Evolutionary conservation across 2,797 vertebrate genomes (phyloP).

Genomic region (Megaceryle alcyon): DNA sequence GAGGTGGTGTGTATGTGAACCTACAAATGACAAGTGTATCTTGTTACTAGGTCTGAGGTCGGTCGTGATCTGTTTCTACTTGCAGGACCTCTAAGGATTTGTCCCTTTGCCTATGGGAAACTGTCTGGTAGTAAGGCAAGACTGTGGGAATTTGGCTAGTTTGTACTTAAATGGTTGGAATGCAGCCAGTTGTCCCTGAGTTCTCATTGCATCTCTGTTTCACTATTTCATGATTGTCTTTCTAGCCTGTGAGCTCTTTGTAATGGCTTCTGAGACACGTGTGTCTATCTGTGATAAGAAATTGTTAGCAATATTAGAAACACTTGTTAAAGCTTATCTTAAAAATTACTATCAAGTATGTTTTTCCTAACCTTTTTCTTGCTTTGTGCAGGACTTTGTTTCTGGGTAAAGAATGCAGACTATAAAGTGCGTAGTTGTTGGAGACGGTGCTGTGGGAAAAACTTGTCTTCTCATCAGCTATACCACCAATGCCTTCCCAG

Average conservation of each 20-base stretch:
- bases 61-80: background rate
- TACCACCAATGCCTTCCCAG: slow-evolving; percentile 93
- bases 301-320: background rate
- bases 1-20: background rate
- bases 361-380: slow-evolving; percentile 23
- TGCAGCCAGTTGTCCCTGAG: slow-evolving; percentile 30
- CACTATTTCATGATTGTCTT: slow-evolving; percentile 5
- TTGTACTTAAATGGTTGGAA: slow-evolving; percentile 11
- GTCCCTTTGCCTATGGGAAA: slow-evolving; percentile 40
- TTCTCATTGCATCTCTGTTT: slow-evolving; percentile 4
- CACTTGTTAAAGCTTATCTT: background rate
- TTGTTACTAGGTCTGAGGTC: background rate
- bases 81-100: background rate
- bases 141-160: slow-evolving; percentile 40
- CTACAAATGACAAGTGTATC: background rate
- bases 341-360: background rate
- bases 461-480: slow-evolving; percentile 96
- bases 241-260: background rate
- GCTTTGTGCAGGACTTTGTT: slow-evolving; percentile 30
- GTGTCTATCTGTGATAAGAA: background rate
- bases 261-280: background rate
- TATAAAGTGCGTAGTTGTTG: slow-evolving; percentile 95
- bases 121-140: slow-evolving; percentile 3
- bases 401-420: slow-evolving; percentile 88
- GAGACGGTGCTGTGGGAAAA: slow-evolving; percentile 94